Conservation (phyloP, 2,113 vertebrate species). For the Grus americana region DNA sequence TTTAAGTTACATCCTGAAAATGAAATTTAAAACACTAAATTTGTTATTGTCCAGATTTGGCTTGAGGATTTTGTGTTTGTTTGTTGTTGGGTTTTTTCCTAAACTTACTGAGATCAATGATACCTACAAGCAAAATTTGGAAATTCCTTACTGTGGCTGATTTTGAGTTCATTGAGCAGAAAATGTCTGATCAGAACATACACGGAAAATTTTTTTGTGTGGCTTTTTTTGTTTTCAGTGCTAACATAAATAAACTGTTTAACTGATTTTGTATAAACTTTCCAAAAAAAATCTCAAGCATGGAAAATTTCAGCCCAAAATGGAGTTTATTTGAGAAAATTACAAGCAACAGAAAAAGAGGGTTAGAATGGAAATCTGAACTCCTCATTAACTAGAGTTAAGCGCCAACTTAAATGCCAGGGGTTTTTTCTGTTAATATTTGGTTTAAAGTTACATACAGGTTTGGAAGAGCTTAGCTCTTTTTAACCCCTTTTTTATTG, state of each 20-base stretch:
- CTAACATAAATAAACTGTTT: constrained; percentile 62
- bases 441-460: constrained; percentile 77
- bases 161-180: constrained; percentile 55
- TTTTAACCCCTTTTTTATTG: constrained; percentile 70
- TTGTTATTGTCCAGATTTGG: neutral
- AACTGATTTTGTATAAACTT: constrained; percentile 61
- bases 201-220: constrained; percentile 9
- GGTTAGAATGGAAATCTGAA: constrained; percentile 65
- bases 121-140: neutral
- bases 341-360: constrained; percentile 64
- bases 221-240: constrained; percentile 54
- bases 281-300: constrained; percentile 56
- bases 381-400: constrained; percentile 57
- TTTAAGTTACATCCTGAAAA: neutral
- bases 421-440: constrained; percentile 71
- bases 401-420: constrained; percentile 70
- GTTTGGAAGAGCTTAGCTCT: constrained; percentile 64
- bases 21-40: neutral
- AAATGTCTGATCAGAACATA: constrained; percentile 44
- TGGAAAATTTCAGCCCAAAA: constrained; percentile 65
- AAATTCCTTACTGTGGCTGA: neutral
- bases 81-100: neutral
- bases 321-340: constrained; percentile 69
- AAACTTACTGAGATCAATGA: neutral
- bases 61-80: neutral